Conservation (phyloP, 1,140 invertebrate species). For the Apolygus lucorum region DNA sequence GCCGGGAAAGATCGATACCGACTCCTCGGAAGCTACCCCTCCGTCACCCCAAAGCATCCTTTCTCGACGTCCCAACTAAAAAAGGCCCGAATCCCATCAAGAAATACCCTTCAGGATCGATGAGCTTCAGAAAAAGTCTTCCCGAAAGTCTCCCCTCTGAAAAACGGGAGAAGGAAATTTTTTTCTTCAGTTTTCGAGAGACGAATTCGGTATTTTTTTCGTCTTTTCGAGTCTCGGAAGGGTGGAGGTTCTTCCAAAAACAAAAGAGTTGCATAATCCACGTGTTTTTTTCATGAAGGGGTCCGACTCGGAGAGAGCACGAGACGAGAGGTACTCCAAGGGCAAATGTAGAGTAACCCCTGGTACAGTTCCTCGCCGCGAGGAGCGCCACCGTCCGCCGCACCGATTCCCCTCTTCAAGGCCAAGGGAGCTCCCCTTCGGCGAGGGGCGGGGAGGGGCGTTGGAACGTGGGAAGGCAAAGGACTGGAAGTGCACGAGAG, state of each 20-base stretch:
- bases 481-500: neutral
- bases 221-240: neutral
- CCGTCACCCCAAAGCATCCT: too few species aligned
- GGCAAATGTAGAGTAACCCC: constrained; percentile 24
- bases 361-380: constrained; percentile 20
- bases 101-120: too few species aligned
- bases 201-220: too few species aligned
- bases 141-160: too few species aligned
- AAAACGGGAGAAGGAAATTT: too few species aligned
- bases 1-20: too few species aligned
- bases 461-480: constrained; percentile 3
- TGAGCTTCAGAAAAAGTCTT: too few species aligned
- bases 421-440: neutral
- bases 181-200: too few species aligned
- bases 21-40: too few species aligned
- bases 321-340: constrained; percentile 12
- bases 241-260: neutral
- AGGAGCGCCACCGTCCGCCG: neutral
- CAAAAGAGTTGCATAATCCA: constrained; percentile 20
- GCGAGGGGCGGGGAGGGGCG: neutral
- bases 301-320: neutral
- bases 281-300: constrained; percentile 7
- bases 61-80: too few species aligned
- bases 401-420: neutral
- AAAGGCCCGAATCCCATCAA: too few species aligned